These are phyloP conservation scores for Centropyge bicolor DNA, from an alignment of 2,797 vertebrate species.

Conservation along the genomic window DNA sequence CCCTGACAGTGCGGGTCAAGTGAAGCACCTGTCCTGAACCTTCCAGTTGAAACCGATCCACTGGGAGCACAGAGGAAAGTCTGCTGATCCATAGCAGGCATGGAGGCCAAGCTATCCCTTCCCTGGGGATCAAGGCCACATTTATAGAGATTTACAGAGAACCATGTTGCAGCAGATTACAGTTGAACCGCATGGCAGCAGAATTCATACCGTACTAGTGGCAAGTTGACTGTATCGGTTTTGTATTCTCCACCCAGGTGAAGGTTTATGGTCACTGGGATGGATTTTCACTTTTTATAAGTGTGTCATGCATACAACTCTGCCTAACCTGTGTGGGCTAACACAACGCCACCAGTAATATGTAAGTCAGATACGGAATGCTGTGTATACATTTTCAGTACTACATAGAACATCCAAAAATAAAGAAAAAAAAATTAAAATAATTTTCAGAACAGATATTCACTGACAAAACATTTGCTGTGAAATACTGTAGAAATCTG, in stretches of 20 bases:
- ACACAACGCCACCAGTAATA: neutral
- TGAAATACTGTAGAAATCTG: neutral
- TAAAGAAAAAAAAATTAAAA: neutral
- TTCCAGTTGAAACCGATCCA: conserved; percentile 75
- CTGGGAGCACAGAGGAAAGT: conserved; percentile 68
- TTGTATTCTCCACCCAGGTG: conserved; percentile 11
- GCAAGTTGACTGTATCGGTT: conserved; percentile 22
- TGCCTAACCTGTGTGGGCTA: too few species aligned
- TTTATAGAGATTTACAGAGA: conserved; percentile 74
- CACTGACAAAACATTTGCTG: neutral
- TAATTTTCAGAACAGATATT: too few species aligned
- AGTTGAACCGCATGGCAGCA: conserved; percentile 44
- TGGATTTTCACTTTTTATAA: neutral
- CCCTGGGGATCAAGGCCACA: conserved; percentile 71
- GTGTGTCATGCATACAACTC: neutral
- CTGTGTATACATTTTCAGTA: neutral
- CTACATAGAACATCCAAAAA: neutral
- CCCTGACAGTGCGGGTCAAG: conserved; percentile 66
- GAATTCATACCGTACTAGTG: conserved; percentile 23
- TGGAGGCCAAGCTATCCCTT: conserved; percentile 63
- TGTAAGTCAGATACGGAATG: neutral
- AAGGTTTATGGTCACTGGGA: conserved; percentile 16
- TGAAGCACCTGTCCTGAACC: conserved; percentile 76
- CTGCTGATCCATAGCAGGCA: conserved; percentile 61
- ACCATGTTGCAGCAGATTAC: conserved; percentile 57